Evolutionary conservation across 1,140 invertebrate genomes (phyloP).

Genomic region (Drosophila subobscura): DNA sequence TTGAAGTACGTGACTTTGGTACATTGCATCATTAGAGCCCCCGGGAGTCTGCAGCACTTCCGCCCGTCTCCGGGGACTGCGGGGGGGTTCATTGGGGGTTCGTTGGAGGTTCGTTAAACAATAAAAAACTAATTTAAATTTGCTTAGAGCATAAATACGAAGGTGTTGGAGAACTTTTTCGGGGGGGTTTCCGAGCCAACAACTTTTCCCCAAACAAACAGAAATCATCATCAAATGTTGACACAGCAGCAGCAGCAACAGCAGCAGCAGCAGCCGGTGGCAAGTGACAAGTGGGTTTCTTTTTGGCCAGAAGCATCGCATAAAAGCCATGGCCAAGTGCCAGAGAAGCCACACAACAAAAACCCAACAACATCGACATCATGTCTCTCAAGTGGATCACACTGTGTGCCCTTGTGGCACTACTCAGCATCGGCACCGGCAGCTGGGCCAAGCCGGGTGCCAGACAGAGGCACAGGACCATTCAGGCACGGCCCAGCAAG

Average conservation of each 20-base stretch:
- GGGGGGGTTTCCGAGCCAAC: constrained; percentile 41
- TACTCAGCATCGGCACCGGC: constrained; percentile 35
- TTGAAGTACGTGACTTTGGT: constrained; percentile 65
- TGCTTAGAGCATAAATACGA: constrained; percentile 74
- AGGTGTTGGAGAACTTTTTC: constrained; percentile 65
- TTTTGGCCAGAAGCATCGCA: constrained; percentile 8
- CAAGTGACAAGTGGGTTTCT: not conserved
- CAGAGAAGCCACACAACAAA: constrained; percentile 45
- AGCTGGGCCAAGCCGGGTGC: constrained; percentile 26
- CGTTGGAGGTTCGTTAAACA: constrained; percentile 50
- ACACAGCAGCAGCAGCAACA: constrained; percentile 1
- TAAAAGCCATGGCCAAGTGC: constrained; percentile 48
- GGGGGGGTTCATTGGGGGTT: not conserved
- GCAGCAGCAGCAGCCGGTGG: constrained; percentile 33
- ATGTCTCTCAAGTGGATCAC: constrained; percentile 65
- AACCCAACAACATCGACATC: constrained; percentile 19
- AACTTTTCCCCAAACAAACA: constrained; percentile 19
- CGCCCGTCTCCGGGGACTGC: constrained; percentile 8
- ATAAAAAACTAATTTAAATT: constrained; percentile 81
- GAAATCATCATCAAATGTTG: constrained; percentile 2
- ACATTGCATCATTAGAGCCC: constrained; percentile 68
- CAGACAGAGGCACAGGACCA: constrained; percentile 6
- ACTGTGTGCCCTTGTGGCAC: constrained; percentile 47
- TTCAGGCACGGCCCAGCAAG: constrained; percentile 40
- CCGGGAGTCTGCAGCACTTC: constrained; percentile 18